A percentile compares a stretch with the other conserved stretches of the same genome.
phyloP scores from a whole-genome alignment of 2,888 invertebrate species.

The Diarsia rubi region DNA sequence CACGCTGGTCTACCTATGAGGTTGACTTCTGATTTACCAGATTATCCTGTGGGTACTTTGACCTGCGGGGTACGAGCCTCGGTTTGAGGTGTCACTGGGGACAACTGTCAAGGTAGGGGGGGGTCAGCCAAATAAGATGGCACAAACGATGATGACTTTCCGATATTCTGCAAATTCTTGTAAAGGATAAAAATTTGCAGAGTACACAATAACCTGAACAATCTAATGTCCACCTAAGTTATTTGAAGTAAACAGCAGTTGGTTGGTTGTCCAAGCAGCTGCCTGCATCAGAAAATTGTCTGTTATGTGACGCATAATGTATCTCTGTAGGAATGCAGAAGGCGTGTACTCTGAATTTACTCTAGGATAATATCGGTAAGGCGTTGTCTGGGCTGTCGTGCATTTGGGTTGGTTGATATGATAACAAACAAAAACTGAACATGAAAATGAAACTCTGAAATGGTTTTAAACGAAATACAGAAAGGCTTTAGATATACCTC shows the following conservation, averaged over 20 bases:
- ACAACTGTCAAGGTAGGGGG: too few species aligned
- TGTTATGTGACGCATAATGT: slow-evolving; percentile 62
- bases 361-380: slow-evolving; percentile 46
- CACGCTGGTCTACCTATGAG: too few species aligned
- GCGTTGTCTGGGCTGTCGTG: slow-evolving; percentile 4
- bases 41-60: too few species aligned
- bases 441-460: too few species aligned
- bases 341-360: slow-evolving; percentile 48
- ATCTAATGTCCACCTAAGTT: slow-evolving; percentile 15
- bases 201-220: slow-evolving; percentile 5
- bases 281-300: slow-evolving; percentile 55
- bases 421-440: too few species aligned
- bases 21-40: too few species aligned
- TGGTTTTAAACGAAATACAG: too few species aligned
- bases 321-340: slow-evolving; percentile 54
- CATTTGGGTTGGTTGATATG: too few species aligned
- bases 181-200: too few species aligned
- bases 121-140: neutral
- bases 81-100: too few species aligned
- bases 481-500: too few species aligned
- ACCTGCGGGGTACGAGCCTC: too few species aligned
- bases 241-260: slow-evolving; percentile 20
- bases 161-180: neutral
- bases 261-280: slow-evolving; percentile 41
- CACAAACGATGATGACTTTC: neutral